Evolutionary conservation across 2,113 vertebrate species (phyloP), one percentile per base, ranked within the genome.

Genomic region (Pontoporia blainvillei): DNA sequence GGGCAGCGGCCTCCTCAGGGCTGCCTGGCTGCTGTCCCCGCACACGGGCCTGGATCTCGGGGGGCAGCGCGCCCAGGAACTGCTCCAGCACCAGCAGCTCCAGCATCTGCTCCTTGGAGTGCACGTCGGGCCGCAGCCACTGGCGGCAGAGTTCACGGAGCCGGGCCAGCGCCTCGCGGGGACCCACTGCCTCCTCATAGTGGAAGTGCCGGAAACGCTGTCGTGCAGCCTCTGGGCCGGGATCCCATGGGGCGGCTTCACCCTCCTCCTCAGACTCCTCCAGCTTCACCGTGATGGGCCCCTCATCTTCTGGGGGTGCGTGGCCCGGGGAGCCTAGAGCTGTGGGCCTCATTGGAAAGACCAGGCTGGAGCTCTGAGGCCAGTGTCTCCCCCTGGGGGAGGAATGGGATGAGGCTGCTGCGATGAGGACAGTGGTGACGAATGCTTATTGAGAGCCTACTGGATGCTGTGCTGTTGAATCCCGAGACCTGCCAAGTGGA

Each of bases 1-100:
- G 86, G 82, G 96, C 81, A 0, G 94, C 97, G 0, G 98, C 97
- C 54, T 98, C 97, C 66, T 98, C 97, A 0, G 97, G 96, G 49
- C 79, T 98, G 79, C 93, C 78, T 1, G 98, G 98, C 9, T 21
- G 73, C 54, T 90, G 96, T 10, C 72, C 93, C 61, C 79, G 86
- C 39, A 98, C 81, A 15, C 23, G 83, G 54, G 91, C 75, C 90
- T 96, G 96, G 79, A 98, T 93, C 41, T 97, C 94, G 1, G 96
- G 57, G 6, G 98, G 98, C 41, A 98, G 94, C 0, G 69, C 64
- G 2, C 94, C 93, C 69, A 98, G 89, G 89, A 98, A 98, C 87
- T 98, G 98, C 88, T 98, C 98, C 12, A 98, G 88, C 61, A 98
- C 97, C 72, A 98, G 83, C 3, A 98, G 89, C 49, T 98, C 98